Conservation (phyloP, 2,113 vertebrate genomes). For the Cyprinodon tularosa region DNA sequence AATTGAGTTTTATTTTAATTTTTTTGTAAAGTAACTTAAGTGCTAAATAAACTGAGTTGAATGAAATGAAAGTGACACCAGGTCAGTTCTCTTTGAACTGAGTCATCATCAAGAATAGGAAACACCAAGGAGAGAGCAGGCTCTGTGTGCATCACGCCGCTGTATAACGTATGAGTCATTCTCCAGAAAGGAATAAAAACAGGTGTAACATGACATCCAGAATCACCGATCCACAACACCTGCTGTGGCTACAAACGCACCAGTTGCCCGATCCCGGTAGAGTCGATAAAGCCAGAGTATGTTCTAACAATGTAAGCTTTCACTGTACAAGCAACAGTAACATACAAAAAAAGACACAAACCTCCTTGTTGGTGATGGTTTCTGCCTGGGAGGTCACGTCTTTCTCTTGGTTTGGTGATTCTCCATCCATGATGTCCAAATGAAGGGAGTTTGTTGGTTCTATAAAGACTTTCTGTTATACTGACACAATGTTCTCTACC, state of each 20-base stretch:
- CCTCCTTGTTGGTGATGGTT: slow-evolving; percentile 62
- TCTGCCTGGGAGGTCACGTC: slow-evolving; percentile 40
- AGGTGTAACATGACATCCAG: slow-evolving; percentile 43
- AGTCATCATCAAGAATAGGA: slow-evolving; percentile 38
- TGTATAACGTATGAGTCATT: slow-evolving; percentile 24
- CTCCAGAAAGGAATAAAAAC: slow-evolving; percentile 43
- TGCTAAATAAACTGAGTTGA: too few species aligned
- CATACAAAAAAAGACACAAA: slow-evolving; percentile 28
- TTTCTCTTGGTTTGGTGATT: slow-evolving; percentile 30
- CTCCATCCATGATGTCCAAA: slow-evolving; percentile 62
- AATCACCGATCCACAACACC: slow-evolving; percentile 32
- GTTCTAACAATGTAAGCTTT: background rate
- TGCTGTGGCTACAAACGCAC: slow-evolving; percentile 36
- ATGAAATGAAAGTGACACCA: slow-evolving; percentile 24
- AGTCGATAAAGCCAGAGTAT: background rate
- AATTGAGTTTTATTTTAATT: background rate
- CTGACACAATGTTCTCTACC: background rate
- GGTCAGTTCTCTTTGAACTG: slow-evolving; percentile 29
- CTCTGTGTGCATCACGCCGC: slow-evolving; percentile 33
- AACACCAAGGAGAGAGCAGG: slow-evolving; percentile 17
- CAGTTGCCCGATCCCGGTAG: slow-evolving; percentile 5
- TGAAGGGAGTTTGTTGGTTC: background rate
- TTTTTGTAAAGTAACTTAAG: background rate
- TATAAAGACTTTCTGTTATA: slow-evolving; percentile 2
- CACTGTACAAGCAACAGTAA: background rate